Evolutionary conservation across 1,140 invertebrate genomes (phyloP), one percentile per base, ranked within the genome.

Genomic region (Listronotus oregonensis): DNA sequence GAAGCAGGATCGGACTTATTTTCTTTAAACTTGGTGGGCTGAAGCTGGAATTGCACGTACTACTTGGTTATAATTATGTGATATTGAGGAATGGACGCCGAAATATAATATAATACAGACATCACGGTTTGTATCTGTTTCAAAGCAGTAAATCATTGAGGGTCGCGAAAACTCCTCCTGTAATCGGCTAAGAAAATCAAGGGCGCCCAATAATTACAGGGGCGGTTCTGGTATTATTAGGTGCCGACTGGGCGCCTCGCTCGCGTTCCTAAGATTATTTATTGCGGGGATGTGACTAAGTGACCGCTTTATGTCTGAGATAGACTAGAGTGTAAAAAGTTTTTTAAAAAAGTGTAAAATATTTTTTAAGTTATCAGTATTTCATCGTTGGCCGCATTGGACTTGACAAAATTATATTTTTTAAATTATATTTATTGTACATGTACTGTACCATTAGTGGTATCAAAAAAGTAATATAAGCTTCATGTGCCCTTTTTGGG

Each of bases 181-280:
- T 66, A 66, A 69, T 66, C 62, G 43, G 39, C 44, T 59, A 69
- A 57, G 63, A 66, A 66, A 66, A 60, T 59, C 68, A 67, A 64
- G 66, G 69, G 69, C 64, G 61, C 67, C 58, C 52, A 37, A 60
- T 73, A 73, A 73, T 73, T 73, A 71, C 64, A 73, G 69, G 71
- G 71, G 69, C 70, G 64, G 64, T 60, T 65, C 57, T 43, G 34
- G 56, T 60, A 59, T 64, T 67, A 70, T 70, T 64, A 70, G 68
- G 68, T 70, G 68, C 71, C 66, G 69, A 64, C 71, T 67, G 60
- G 67, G 69, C 64, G 69, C 64, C 69, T 61, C 67, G 63, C 60
- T 1, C 8, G 47, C 21, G 15, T 31, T 2, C 21, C 15, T 27
- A 31, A 37, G 43, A 42, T 61, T 61, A 61, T 61, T 61, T 61